Conservation (phyloP, 2,113 vertebrate genomes). For the Psittacus erithacus region DNA sequence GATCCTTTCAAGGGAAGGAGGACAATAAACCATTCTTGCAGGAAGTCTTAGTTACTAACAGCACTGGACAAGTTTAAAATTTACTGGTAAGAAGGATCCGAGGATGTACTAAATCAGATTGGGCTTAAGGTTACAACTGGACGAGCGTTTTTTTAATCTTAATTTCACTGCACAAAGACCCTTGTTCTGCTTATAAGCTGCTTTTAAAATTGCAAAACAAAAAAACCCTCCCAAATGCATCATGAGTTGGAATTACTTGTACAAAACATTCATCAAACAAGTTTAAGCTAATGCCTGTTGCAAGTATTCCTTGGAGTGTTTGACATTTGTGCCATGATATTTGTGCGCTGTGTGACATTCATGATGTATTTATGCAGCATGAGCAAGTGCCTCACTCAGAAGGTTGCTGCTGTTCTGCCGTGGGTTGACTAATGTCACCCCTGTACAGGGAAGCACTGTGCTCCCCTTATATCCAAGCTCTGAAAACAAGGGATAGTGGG, state of each 20-base stretch:
- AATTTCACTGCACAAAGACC: neutral
- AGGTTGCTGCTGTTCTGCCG: neutral
- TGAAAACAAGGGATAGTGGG: neutral
- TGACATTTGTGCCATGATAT: neutral
- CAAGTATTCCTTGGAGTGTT: neutral
- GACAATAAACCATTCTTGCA: conserved; percentile 43
- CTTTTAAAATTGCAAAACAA: conserved; percentile 32
- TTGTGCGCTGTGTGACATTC: neutral
- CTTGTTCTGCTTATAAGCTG: neutral
- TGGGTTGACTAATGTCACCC: neutral
- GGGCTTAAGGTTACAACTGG: neutral
- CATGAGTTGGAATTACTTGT: conserved; percentile 5
- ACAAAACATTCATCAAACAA: conserved; percentile 18
- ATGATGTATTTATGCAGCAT: neutral
- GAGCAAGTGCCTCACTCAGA: neutral
- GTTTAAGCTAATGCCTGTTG: conserved; percentile 3
- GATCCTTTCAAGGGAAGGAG: neutral
- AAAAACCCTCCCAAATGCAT: neutral
- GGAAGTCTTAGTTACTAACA: neutral
- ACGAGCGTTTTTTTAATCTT: neutral
- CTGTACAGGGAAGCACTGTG: neutral
- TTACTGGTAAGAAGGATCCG: neutral
- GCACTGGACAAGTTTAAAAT: neutral
- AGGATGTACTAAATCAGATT: neutral
- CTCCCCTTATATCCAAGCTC: neutral